Conservation (phyloP, 2,797 vertebrate species). For the Ctenopoma multispine region DNA sequence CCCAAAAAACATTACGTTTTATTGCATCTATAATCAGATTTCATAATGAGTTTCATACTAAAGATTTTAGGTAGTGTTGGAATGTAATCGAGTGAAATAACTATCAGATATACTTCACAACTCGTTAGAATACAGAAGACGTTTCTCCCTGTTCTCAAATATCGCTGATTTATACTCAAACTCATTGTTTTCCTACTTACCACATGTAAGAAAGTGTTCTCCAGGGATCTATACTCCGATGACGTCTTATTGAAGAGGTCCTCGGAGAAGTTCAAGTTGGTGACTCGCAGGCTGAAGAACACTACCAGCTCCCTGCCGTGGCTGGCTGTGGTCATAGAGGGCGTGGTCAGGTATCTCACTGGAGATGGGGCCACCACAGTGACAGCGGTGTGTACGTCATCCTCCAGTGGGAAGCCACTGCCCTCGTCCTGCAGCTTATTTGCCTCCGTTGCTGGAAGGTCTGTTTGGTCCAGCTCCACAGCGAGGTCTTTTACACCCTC, state of each 20-base stretch:
- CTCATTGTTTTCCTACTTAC: constrained; percentile 78
- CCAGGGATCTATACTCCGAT: constrained; percentile 87
- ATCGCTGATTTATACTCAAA: too few species aligned
- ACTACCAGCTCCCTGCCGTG: constrained; percentile 90
- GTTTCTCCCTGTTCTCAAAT: too few species aligned
- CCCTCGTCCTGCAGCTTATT: constrained; percentile 70
- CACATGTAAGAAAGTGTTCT: constrained; percentile 89
- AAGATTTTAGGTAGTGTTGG: not conserved
- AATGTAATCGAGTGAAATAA: not conserved
- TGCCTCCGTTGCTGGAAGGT: constrained; percentile 50
- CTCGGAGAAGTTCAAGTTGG: constrained; percentile 92
- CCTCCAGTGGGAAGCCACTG: constrained; percentile 63
- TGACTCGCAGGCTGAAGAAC: constrained; percentile 93
- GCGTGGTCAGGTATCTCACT: constrained; percentile 85
- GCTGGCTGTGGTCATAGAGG: constrained; percentile 81
- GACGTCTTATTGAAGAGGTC: constrained; percentile 94
- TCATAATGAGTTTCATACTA: too few species aligned
- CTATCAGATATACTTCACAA: not conserved
- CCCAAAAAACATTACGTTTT: too few species aligned
- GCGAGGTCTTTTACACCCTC: constrained; percentile 64
- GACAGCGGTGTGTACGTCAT: constrained; percentile 24
- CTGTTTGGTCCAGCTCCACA: constrained; percentile 60
- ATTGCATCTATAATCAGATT: too few species aligned
- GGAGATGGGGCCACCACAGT: constrained; percentile 72
- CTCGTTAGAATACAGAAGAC: too few species aligned